Conservation (phyloP, 2,888 invertebrate species). For the Idaea straminata region DNA sequence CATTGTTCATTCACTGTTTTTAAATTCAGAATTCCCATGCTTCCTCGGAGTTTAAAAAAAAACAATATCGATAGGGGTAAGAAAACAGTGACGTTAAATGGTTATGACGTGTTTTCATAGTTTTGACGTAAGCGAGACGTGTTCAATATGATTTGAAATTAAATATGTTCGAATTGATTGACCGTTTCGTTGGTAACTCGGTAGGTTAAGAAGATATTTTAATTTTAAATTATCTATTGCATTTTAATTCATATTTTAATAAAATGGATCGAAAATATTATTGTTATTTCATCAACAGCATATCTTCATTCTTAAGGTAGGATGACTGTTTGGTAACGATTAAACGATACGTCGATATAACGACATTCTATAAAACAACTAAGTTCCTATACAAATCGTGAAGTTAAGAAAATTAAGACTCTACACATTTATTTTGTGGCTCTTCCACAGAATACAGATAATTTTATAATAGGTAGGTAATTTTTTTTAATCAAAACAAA, state of each 20-base stretch:
- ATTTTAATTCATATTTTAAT: not conserved
- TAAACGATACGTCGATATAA: too few relatives aligned
- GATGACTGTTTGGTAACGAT: too few relatives aligned
- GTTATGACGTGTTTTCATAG: constrained; percentile 67
- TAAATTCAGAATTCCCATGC: constrained; percentile 73
- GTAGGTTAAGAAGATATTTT: not conserved
- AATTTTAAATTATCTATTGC: not conserved
- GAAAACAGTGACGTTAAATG: constrained; percentile 60
- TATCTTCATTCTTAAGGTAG: too few relatives aligned
- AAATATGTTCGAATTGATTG: constrained; percentile 46
- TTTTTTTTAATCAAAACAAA: too few relatives aligned
- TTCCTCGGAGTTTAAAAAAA: constrained; percentile 46
- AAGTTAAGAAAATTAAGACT: too few relatives aligned
- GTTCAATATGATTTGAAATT: constrained; percentile 53
- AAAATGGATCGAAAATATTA: too few relatives aligned
- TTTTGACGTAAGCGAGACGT: constrained; percentile 67
- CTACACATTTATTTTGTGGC: too few relatives aligned
- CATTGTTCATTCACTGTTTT: constrained; percentile 45
- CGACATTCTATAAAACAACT: too few relatives aligned
- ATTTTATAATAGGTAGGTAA: too few relatives aligned
- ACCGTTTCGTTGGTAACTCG: not conserved
- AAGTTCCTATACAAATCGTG: too few relatives aligned
- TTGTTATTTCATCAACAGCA: too few relatives aligned
- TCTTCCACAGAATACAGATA: too few relatives aligned
- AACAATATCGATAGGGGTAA: constrained; percentile 61